Base-by-base conservation (phyloP, 1,140 invertebrate genomes). In the Pentalonia nigronervosa region DNA sequence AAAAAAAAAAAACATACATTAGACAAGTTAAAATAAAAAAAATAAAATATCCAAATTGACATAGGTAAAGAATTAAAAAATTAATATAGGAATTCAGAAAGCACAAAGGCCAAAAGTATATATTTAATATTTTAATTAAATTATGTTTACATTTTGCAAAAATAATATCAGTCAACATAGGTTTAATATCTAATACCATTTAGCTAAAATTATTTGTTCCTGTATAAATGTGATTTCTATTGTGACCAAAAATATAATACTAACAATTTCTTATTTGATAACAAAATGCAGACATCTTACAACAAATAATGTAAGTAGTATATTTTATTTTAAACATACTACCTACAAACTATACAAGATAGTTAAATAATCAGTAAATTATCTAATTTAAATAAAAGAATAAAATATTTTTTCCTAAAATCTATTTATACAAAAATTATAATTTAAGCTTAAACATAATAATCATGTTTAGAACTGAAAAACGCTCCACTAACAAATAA, bases 81-180 rank as follows among this genome's bases (percentile, higher is more conserved):
- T 76, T 3, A 76, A 76, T 17, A 89, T 89, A 89, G 50, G 88
- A 89, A 89, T 89, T 25, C 21, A 56, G 48, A 56, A 89, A 89
- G 87, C 87, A 53, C 87, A 30, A 25, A 34, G 87, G 48, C 20
- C 45, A 53, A 56, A 88, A 36, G n/a, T 11, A 53, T 53, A 41
- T 41, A 4, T 41, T 41, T 41, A 53, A 34, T 34, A 25, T 53
- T 89, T 41, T 48, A 89, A 23, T 47, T 23, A 89, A 89, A 89
- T 34, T 21, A 34, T 50, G n/a, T 89, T 89, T 23, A 53, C 25
- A 53, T 53, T 53, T 53, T 34, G 4, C 25, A 7, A 34, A n/a
- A 76, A 76, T 34, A 76, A 34, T 89, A 89, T 89, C 87, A 89
- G 87, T 89, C 47, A 89, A 53, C 23, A 89, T 89, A 89, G 36